Evolutionary conservation across 2,888 invertebrate species (phyloP), one percentile per base, ranked within the genome.

Genomic region (Phoronis australis): DNA sequence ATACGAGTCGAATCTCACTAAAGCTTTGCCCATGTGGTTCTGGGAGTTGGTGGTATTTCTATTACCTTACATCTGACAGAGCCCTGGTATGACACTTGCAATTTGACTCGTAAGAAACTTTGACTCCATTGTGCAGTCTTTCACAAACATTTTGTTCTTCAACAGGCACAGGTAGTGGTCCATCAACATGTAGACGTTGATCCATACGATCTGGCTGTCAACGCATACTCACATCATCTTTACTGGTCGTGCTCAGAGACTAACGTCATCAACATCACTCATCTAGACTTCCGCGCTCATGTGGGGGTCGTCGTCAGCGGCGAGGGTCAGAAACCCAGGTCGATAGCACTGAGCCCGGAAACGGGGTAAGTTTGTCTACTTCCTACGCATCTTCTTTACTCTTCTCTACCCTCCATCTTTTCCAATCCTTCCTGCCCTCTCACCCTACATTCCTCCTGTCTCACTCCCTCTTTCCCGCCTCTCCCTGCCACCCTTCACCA

Each of bases 221-320:
- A 95, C 75, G 85, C 88, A 0, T 81, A 90, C 27, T 87, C 91
- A 0, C 82, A 91, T 18, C 79, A 90, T 1, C 73, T 96, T 1
- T 94, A 91, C 78, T 94, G 93, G 92, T 88, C 90, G 0, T 91
- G 91, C 64, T 81, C 86, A 0, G 82, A 83, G 55, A 84, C 87
- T 6, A 87, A 94, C 71, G 86, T 88, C 0, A 92, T 95, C 42
- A 94, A 94, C 73, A 88, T 91, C 0, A 93, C 93, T 0, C 83
- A 87, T 54, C 81, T 88, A 24, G 84, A 86, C 66, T 68, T 66
- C 5, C 62, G 54, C 1, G 50, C 69, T 0, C 83, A 87, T 1
- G 85, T 79, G 44, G 71, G 74, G 4, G 71, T 91, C 15, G 81
- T 90, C 35, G 82, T 85, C 18, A 86, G 84, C 0, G 84, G 85